Conservation (phyloP, 2,888 invertebrate genomes). For the Epirrhoe alternata region DNA sequence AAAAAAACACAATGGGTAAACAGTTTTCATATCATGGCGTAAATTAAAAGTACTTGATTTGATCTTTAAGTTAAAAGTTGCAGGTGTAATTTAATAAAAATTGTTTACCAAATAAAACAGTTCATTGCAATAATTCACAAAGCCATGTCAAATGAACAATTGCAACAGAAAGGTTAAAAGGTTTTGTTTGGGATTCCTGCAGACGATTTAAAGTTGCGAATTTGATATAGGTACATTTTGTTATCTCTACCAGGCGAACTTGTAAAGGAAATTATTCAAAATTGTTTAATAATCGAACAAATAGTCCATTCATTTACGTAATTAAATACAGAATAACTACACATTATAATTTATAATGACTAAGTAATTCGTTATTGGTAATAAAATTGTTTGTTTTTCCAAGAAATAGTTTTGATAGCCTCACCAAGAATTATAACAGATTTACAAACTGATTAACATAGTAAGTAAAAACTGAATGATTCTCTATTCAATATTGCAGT, state of each 20-base stretch:
- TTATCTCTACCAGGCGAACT: background rate
- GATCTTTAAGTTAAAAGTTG: conserved; percentile 24
- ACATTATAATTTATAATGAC: background rate
- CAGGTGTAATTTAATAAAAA: conserved; percentile 35
- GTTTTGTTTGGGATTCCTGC: conserved; percentile 49
- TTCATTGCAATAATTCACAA: conserved; percentile 64
- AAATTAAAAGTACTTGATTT: conserved; percentile 17
- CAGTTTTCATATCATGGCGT: conserved; percentile 40
- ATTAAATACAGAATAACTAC: background rate
- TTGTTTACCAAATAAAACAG: conserved; percentile 46
- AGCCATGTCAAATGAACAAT: conserved; percentile 77
- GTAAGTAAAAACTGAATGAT: background rate
- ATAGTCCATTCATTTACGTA: background rate
- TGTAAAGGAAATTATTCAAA: background rate
- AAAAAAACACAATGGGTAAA: conserved; percentile 39
- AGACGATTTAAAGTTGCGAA: conserved; percentile 44
- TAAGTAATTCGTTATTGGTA: too few species aligned
- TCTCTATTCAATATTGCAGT: conserved; percentile 4
- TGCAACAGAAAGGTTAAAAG: conserved; percentile 73
- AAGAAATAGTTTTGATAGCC: too few species aligned
- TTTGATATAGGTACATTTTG: background rate
- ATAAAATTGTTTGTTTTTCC: too few species aligned
- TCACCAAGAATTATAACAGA: background rate
- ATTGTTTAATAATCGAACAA: background rate
- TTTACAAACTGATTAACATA: background rate